These are phyloP conservation scores for Alethe castanea DNA, from an alignment of 2,113 vertebrate genomes.

Conservation along the genomic window DNA sequence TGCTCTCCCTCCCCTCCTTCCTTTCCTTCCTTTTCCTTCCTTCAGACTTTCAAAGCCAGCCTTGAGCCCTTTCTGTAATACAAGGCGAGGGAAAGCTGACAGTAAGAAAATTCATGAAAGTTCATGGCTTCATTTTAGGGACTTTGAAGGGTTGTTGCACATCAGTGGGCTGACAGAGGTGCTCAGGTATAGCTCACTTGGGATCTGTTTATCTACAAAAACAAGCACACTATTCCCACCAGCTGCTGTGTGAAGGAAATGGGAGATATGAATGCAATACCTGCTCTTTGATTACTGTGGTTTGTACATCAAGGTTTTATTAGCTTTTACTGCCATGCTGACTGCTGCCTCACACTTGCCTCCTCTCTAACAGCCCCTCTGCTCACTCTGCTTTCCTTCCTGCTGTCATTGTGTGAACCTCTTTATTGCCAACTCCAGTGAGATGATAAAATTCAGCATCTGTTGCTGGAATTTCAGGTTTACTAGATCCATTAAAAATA, in stretches of 20 bases:
- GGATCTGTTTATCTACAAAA: neutral
- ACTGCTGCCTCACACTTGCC: neutral
- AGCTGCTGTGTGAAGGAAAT: neutral
- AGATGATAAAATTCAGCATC: slow-evolving; percentile 4
- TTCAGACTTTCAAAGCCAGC: neutral
- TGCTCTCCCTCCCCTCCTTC: neutral
- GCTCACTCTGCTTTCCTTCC: neutral
- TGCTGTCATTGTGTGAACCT: neutral
- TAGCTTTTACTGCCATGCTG: slow-evolving; percentile 39
- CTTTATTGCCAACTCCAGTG: neutral
- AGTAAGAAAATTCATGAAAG: neutral
- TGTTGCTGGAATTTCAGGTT: slow-evolving; percentile 2
- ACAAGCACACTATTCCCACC: neutral
- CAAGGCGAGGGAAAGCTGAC: neutral
- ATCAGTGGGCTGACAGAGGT: neutral
- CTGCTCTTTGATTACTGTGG: neutral
- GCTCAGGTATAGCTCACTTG: neutral
- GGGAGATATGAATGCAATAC: neutral
- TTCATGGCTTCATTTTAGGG: neutral
- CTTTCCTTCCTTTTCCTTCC: neutral
- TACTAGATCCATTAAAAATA: slow-evolving; percentile 6
- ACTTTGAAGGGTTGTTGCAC: neutral
- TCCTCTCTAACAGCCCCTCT: neutral
- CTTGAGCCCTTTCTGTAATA: neutral
- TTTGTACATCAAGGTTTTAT: slow-evolving; percentile 23